Percentiles rank a stretch among this genome's conserved stretches.
phyloP scores from a whole-genome alignment of 2,797 vertebrate species.

The Fistularia tabacaria region DNA sequence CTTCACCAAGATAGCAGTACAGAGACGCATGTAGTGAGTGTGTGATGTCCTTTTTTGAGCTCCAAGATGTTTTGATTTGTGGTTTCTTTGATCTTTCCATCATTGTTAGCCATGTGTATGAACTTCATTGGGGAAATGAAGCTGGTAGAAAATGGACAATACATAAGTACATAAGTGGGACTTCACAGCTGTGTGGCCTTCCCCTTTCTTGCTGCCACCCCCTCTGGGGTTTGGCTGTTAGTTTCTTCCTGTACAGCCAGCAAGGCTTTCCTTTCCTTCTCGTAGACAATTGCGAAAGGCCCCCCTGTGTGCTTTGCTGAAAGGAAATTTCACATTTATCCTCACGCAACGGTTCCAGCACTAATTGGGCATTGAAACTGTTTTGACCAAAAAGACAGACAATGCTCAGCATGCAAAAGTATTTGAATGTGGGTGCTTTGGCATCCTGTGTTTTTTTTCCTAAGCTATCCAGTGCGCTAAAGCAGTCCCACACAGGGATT shows the following conservation, averaged over 20 bases:
- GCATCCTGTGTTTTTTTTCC: slow-evolving; percentile 22
- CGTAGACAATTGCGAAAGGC: slow-evolving; percentile 19
- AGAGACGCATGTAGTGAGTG: no score
- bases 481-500: slow-evolving; percentile 48
- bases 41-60: no score
- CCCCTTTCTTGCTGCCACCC: slow-evolving; percentile 26
- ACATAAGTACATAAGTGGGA: slow-evolving; percentile 1
- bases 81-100: no score
- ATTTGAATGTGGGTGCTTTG: slow-evolving; percentile 28
- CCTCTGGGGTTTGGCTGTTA: slow-evolving; percentile 33
- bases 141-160: no score
- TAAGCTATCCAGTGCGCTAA: slow-evolving; percentile 42
- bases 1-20: no score
- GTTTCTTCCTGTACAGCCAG: slow-evolving; percentile 25
- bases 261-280: slow-evolving; percentile 39
- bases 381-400: slow-evolving; percentile 23
- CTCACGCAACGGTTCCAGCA: slow-evolving; percentile 32
- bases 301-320: slow-evolving; percentile 25
- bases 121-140: no score
- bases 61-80: no score
- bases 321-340: slow-evolving; percentile 29
- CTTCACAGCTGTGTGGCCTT: slow-evolving; percentile 9
- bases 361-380: slow-evolving; percentile 39
- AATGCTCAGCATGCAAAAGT: slow-evolving; percentile 10
- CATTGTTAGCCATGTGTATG: no score